phyloP scores from a whole-genome alignment of 1,140 invertebrate species.

The Drosophila lacertosa region DNA sequence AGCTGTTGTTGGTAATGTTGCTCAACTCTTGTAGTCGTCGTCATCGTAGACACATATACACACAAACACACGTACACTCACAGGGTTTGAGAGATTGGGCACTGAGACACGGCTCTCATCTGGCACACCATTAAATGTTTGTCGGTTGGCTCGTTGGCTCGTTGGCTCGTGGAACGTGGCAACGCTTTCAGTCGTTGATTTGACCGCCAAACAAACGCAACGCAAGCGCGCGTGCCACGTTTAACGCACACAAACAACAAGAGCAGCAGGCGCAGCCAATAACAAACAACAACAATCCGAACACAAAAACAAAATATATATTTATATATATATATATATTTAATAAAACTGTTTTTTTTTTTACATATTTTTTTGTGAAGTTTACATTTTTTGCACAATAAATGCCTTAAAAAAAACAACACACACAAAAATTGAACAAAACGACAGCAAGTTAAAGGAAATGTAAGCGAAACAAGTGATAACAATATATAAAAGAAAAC shows the following conservation, averaged over 20 bases:
- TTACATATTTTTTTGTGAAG: conserved; percentile 53
- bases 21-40: conserved; percentile 3
- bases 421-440: not conserved
- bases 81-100: conserved; percentile 1
- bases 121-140: conserved; percentile 48
- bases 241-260: conserved; percentile 29
- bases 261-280: conserved; percentile 44
- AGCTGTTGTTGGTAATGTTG: not conserved
- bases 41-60: conserved; percentile 1
- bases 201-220: conserved; percentile 80
- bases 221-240: conserved; percentile 52
- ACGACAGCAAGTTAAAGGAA: conserved; percentile 1
- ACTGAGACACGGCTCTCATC: conserved; percentile 16
- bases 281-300: conserved; percentile 15
- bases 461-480: conserved; percentile 14
- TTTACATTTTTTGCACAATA: conserved; percentile 33
- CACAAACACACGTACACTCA: conserved; percentile 6
- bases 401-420: conserved; percentile 39
- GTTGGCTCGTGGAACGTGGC: conserved; percentile 32
- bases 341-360: conserved; percentile 10
- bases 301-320: conserved; percentile 17
- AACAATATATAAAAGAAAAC: not conserved
- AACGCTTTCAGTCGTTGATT: conserved; percentile 73
- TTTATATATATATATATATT: not conserved
- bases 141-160: conserved; percentile 14